Conservation (phyloP, 2,797 vertebrate species). For the Enteromius anoplus region DNA sequence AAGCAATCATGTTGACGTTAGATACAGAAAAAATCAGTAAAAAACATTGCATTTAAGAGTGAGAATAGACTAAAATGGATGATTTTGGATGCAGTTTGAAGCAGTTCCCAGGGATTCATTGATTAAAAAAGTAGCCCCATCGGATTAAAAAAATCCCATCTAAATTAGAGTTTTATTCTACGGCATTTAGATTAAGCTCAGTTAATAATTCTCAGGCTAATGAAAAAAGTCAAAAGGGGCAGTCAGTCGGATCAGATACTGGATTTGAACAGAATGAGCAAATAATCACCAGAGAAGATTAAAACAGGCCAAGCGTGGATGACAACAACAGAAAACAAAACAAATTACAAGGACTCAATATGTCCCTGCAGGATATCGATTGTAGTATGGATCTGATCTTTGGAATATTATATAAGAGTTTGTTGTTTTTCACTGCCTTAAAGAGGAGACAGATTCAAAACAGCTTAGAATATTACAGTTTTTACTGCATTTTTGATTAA, state of each 20-base stretch:
- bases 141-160: background rate
- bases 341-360: constrained; percentile 34
- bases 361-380: constrained; percentile 17
- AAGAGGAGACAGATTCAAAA: background rate
- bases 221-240: constrained; percentile 30
- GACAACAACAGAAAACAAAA: constrained; percentile 41
- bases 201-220: constrained; percentile 64
- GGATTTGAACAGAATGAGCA: constrained; percentile 34
- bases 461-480: background rate
- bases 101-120: background rate
- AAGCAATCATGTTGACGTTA: background rate
- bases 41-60: background rate
- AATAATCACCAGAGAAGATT: constrained; percentile 45
- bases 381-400: constrained; percentile 27
- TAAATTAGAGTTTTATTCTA: constrained; percentile 14
- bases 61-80: background rate
- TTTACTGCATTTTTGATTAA: background rate
- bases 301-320: constrained; percentile 32
- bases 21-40: constrained; percentile 12
- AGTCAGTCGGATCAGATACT: constrained; percentile 27
- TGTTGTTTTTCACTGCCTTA: background rate
- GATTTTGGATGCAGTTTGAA: background rate
- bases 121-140: constrained; percentile 9
- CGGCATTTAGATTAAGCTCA: constrained; percentile 38
- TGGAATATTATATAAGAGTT: constrained; percentile 14